These are phyloP conservation scores for Eulithis prunata DNA, from an alignment of 2,888 invertebrate genomes.

Conservation along the genomic window DNA sequence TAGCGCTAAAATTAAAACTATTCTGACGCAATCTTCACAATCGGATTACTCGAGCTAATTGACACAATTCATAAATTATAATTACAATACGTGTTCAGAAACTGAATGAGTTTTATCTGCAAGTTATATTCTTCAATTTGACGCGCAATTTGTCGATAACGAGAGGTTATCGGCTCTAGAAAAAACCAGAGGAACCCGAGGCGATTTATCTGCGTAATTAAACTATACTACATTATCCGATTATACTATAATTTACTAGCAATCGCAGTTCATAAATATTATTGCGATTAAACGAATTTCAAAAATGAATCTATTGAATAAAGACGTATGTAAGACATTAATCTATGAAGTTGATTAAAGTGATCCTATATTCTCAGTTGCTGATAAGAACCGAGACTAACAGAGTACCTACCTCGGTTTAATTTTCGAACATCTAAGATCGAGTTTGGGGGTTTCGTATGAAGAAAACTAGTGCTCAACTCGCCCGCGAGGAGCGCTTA, in stretches of 20 bases:
- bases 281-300: not conserved
- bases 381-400: no score
- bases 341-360: no score
- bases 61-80: slow-evolving; percentile 18
- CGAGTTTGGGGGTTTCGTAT: no score
- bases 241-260: slow-evolving; percentile 3
- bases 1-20: not conserved
- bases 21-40: slow-evolving; percentile 17
- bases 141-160: slow-evolving; percentile 68
- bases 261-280: not conserved
- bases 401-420: no score
- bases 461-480: no score
- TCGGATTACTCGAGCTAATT: slow-evolving; percentile 17
- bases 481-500: no score
- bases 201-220: slow-evolving; percentile 73
- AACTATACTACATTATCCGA: slow-evolving; percentile 41
- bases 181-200: slow-evolving; percentile 61
- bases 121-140: slow-evolving; percentile 29
- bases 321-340: no score
- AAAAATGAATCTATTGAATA: not conserved
- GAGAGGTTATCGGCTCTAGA: slow-evolving; percentile 43
- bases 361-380: no score
- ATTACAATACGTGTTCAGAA: slow-evolving; percentile 20
- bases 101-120: slow-evolving; percentile 32
- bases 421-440: no score